Conservation (phyloP, 2,797 vertebrate genomes). For the Trichosurus vulpecula region DNA sequence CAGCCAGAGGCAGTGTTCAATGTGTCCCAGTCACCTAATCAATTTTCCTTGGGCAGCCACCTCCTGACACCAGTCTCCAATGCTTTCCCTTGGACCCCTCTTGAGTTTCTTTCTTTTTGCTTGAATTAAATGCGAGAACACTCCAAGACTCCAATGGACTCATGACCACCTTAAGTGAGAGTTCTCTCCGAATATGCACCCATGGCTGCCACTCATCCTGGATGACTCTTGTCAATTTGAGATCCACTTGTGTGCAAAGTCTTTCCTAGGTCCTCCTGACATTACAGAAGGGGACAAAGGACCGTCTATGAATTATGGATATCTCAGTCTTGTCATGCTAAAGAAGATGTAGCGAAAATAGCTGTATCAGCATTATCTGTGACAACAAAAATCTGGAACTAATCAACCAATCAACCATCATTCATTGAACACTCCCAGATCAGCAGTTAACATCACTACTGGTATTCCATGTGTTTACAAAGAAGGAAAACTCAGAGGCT, state of each 20-base stretch:
- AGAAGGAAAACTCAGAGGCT: background rate
- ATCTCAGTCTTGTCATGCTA: background rate
- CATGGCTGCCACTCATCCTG: background rate
- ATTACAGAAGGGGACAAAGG: background rate
- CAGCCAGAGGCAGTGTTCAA: background rate
- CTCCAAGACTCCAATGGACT: background rate
- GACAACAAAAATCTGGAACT: background rate
- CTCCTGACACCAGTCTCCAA: background rate
- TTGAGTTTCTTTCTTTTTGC: background rate
- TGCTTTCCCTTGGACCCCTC: conserved; percentile 41
- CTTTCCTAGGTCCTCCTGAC: background rate
- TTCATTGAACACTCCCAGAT: background rate
- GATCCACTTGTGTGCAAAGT: background rate
- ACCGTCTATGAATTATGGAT: background rate
- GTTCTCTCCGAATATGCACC: background rate
- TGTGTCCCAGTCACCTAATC: background rate
- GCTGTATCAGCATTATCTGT: background rate
- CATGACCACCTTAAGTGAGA: background rate
- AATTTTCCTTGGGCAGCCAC: background rate
- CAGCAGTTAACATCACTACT: background rate
- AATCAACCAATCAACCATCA: background rate
- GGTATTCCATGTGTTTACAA: background rate
- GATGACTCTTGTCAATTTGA: background rate
- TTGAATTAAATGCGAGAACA: background rate
- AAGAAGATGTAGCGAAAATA: background rate